phyloP scores from a whole-genome alignment of 2,888 invertebrate genomes.

The Platynereis dumerilii region DNA sequence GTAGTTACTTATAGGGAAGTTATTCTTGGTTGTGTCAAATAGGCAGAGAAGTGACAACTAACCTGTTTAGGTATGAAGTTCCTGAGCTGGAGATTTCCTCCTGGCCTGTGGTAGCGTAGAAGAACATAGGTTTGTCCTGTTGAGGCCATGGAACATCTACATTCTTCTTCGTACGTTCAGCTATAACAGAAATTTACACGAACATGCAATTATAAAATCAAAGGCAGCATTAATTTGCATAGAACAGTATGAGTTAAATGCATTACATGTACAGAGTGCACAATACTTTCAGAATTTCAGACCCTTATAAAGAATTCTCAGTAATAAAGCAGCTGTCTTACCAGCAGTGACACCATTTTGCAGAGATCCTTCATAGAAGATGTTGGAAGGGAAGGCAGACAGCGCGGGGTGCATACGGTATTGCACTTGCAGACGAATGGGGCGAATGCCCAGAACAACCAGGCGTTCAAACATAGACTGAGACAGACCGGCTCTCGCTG shows the following conservation, averaged over 20 bases:
- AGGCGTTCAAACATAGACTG: constrained; percentile 97
- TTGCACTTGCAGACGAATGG: constrained; percentile 91
- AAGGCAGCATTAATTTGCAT: too few species aligned
- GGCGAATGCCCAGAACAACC: constrained; percentile 95
- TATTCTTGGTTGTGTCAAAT: too few species aligned
- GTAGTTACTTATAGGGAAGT: too few species aligned
- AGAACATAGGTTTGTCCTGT: constrained; percentile 97
- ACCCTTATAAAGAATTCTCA: too few species aligned
- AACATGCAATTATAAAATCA: too few species aligned
- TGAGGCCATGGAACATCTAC: constrained; percentile 97
- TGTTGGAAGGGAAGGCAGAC: constrained; percentile 97
- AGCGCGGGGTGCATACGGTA: constrained; percentile 99
- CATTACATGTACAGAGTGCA: too few species aligned
- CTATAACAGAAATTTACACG: constrained; percentile 62
- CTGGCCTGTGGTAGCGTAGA: constrained; percentile 93
- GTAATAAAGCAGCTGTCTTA: too few species aligned
- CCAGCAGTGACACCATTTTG: constrained; percentile 97
- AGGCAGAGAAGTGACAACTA: too few species aligned
- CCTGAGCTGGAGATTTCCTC: constrained; percentile 99
- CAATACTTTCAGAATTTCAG: too few species aligned
- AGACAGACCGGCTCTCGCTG: constrained; percentile 93
- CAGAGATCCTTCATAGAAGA: constrained; percentile 98
- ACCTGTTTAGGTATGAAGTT: constrained; percentile 91
- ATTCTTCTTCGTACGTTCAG: constrained; percentile 83
- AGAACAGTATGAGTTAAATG: too few species aligned